Evolutionary conservation across 2,797 vertebrate genomes (phyloP).

Genomic region (Trichosurus vulpecula): DNA sequence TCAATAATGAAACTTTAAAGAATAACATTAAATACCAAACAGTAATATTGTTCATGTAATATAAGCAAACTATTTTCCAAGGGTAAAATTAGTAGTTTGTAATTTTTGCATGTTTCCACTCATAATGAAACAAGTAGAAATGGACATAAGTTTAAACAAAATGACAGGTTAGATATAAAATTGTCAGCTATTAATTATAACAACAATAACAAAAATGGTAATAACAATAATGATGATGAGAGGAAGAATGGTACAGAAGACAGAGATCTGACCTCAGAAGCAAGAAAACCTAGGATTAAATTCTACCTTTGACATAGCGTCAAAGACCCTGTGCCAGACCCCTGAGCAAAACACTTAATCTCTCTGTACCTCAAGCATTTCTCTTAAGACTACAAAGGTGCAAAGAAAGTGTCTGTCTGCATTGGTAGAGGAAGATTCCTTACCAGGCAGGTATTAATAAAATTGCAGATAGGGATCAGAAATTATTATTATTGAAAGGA

Average conservation of each 20-base stretch:
- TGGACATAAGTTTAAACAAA: neutral
- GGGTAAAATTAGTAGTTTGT: neutral
- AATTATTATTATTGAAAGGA: neutral
- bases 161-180: neutral
- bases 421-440: neutral
- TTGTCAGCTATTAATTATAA: neutral
- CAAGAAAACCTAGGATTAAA: neutral
- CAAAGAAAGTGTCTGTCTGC: neutral
- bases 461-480: neutral
- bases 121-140: neutral
- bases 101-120: neutral
- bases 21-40: neutral
- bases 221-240: neutral
- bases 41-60: neutral
- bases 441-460: neutral
- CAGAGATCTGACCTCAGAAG: neutral
- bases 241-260: neutral
- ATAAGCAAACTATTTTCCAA: neutral
- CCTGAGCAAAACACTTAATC: neutral
- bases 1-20: neutral
- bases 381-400: neutral
- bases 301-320: neutral
- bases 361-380: neutral
- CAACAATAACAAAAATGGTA: neutral
- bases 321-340: neutral